Conservation (phyloP, 2,797 vertebrate genomes). For the Notolepis coatsorum region DNA sequence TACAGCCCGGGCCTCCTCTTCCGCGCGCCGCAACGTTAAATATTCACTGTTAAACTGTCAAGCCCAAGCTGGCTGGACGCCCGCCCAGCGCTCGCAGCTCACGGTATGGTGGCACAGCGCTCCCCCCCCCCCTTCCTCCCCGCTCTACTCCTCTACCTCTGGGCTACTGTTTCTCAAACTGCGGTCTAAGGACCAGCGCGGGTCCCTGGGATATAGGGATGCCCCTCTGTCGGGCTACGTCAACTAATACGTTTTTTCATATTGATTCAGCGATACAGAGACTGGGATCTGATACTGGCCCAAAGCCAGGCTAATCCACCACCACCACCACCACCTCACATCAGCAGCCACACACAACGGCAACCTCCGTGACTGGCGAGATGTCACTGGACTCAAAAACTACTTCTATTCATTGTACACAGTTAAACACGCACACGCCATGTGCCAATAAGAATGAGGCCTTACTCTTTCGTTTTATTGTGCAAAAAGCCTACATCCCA, state of each 20-base stretch:
- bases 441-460: too few relatives aligned
- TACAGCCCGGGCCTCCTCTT: constrained; percentile 13
- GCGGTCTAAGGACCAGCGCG: too few relatives aligned
- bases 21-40: constrained; percentile 71
- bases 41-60: constrained; percentile 84
- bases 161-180: too few relatives aligned
- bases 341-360: constrained; percentile 29
- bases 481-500: too few relatives aligned
- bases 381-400: constrained; percentile 25
- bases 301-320: constrained; percentile 30
- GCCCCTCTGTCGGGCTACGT: too few relatives aligned
- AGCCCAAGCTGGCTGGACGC: constrained; percentile 71
- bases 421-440: too few relatives aligned
- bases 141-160: neutral
- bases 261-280: too few relatives aligned
- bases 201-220: too few relatives aligned
- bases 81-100: constrained; percentile 68
- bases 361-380: constrained; percentile 37
- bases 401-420: neutral
- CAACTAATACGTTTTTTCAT: too few relatives aligned
- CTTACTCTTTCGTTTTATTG: too few relatives aligned
- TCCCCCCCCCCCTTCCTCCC: constrained; percentile 33
- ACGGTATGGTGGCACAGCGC: constrained; percentile 51
- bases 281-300: too few relatives aligned
- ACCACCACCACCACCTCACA: constrained; percentile 15